Evolutionary conservation across 2,888 invertebrate genomes (phyloP).

Genomic region (Listrodromus nycthemerus): DNA sequence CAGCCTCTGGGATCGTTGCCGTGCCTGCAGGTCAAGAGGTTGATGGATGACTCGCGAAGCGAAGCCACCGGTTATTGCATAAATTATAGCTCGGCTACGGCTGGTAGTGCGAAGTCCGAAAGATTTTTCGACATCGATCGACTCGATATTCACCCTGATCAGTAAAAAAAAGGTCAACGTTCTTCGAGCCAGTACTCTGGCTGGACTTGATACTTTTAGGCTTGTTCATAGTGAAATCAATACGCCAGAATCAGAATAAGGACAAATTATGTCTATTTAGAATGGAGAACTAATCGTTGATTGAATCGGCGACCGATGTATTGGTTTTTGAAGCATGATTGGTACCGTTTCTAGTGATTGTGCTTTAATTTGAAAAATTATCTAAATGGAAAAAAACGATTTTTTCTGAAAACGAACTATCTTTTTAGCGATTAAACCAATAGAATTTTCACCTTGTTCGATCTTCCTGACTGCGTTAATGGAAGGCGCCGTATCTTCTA

Average conservation of each 20-base stretch:
- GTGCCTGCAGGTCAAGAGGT: constrained; percentile 26
- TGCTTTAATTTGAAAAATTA: too few relatives aligned
- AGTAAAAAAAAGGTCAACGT: not conserved
- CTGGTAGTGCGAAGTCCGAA: not conserved
- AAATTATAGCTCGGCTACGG: constrained; percentile 49
- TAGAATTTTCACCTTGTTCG: too few relatives aligned
- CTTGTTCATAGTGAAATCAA: not conserved
- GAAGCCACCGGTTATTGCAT: constrained; percentile 36
- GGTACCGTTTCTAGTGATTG: too few relatives aligned
- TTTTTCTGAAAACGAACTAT: too few relatives aligned
- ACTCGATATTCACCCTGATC: not conserved
- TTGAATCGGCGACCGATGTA: too few relatives aligned
- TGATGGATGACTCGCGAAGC: constrained; percentile 59
- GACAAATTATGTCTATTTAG: too few relatives aligned
- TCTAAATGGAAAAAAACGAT: too few relatives aligned
- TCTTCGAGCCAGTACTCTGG: not conserved
- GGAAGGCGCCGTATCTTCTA: too few relatives aligned
- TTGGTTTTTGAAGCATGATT: too few relatives aligned
- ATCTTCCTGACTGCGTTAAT: too few relatives aligned
- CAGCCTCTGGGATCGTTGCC: constrained; percentile 36
- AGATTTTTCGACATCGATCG: not conserved
- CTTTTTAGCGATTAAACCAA: too few relatives aligned
- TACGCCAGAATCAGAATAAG: not conserved
- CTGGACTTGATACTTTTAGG: not conserved
- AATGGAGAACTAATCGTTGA: too few relatives aligned